phyloP scores from a whole-genome alignment of 1,140 invertebrate genomes.

The Aphaenogaster rudis region DNA sequence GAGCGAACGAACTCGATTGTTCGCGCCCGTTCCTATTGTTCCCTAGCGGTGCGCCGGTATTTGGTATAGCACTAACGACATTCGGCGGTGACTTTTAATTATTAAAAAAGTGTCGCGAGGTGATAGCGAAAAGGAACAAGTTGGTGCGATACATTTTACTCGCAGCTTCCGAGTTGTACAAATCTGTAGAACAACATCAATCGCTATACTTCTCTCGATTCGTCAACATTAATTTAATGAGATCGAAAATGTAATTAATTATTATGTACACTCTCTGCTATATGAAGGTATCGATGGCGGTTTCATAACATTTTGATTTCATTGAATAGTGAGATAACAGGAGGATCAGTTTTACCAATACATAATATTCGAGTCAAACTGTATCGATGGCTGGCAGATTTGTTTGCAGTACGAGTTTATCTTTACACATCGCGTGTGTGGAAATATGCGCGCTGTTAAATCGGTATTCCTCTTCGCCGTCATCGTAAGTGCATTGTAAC shows the following conservation, averaged over 20 bases:
- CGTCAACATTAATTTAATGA: slow-evolving; percentile 1
- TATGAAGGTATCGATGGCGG: not conserved
- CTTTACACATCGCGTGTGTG: not conserved
- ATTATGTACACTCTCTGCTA: not conserved
- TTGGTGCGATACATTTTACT: too few relatives aligned
- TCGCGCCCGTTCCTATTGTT: slow-evolving; percentile 52
- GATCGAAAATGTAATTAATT: slow-evolving; percentile 7
- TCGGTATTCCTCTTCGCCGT: slow-evolving; percentile 15
- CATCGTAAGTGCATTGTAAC: slow-evolving; percentile 42
- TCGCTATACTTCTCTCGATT: not conserved
- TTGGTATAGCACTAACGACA: slow-evolving; percentile 7
- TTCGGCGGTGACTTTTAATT: slow-evolving; percentile 28
- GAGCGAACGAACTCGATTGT: slow-evolving; percentile 53
- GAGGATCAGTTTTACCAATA: not conserved
- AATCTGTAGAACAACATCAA: not conserved
- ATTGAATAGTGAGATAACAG: slow-evolving; percentile 30
- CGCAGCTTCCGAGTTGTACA: not conserved
- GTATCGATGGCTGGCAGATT: not conserved
- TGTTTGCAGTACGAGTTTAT: slow-evolving; percentile 9
- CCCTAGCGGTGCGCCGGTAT: not conserved
- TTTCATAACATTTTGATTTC: slow-evolving; percentile 8
- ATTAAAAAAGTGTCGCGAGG: slow-evolving; percentile 21
- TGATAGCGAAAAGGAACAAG: not conserved
- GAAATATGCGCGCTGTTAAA: slow-evolving; percentile 42
- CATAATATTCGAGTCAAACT: not conserved